Evolutionary conservation across 2,113 vertebrate species (phyloP), one percentile per base, ranked within the genome.

Genomic region (Mystacornis crossleyi): DNA sequence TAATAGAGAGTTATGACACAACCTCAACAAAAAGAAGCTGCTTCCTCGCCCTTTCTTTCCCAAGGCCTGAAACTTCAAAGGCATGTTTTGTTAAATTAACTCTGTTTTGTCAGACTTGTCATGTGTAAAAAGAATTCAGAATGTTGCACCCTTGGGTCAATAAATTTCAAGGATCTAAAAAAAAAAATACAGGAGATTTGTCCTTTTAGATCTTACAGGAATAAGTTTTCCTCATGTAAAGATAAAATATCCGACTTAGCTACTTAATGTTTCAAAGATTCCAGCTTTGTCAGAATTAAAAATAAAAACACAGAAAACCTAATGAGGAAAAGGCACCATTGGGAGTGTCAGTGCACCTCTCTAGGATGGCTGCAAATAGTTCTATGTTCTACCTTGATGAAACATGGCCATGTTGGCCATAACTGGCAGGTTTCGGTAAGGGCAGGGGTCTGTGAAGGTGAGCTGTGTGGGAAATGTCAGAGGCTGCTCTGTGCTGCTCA

Each of bases 371-470:
- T 67, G 36, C 24, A 60, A 7, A 10, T 1, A 47, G 10, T 16
- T 55, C 57, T 25, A 3, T 18, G 29, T 14, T 45, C 19, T 62
- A 0, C 4, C 1, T 1, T n/a, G 36, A 12, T 4, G 3, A 66
- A 81, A 66, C 18, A 50, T 2, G 26, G 29, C 18, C 1, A 0
- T 4, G 23, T 6, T 45, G 47, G 43, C 38, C 26, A 18, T 15
- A 50, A 33, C 29, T 43, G 29, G 15, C 54, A 53, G 24, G 9
- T 70, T 84, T 78, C 79, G 36, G 4, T 23, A 55, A 42, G 20
- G 34, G 3, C 28, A 43, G 10, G 17, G 21, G 15, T 18, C 18
- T 60, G 18, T 36, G 34, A 9, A 4, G 16, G 8, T 57, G 26
- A 65, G 28, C 31, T 51, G 43, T 29, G 23, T 57, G 54, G 40